Conservation (phyloP, 2,888 invertebrate genomes). For the Amphipoea lucens region DNA sequence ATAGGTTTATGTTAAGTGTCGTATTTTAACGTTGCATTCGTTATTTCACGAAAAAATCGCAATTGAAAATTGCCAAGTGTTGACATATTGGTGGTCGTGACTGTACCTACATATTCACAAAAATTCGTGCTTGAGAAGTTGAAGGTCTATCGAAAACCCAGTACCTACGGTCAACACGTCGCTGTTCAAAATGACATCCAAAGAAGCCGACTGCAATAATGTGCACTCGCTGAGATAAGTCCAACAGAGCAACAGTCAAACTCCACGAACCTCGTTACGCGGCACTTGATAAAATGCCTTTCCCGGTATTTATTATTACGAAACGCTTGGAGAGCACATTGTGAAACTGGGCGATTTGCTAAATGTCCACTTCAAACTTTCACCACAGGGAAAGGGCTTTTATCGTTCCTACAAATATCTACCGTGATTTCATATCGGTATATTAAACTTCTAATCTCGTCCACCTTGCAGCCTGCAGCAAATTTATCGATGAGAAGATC, state of each 20-base stretch:
- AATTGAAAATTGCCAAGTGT: no score
- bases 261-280: conserved; percentile 64
- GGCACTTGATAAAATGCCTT: conserved; percentile 74
- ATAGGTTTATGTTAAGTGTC: no score
- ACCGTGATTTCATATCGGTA: conserved; percentile 24
- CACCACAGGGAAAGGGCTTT: conserved; percentile 70
- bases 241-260: background rate
- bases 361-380: conserved; percentile 74
- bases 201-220: conserved; percentile 7
- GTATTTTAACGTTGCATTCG: no score
- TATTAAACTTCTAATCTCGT: conserved; percentile 42
- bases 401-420: conserved; percentile 42
- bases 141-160: background rate
- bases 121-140: background rate
- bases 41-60: no score
- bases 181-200: background rate
- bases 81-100: no score
- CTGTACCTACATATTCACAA: background rate
- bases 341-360: conserved; percentile 73
- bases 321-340: conserved; percentile 73
- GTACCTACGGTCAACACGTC: no score
- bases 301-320: conserved; percentile 75
- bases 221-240: conserved; percentile 9
- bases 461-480: conserved; percentile 24
- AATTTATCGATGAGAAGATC: conserved; percentile 60